Evolutionary conservation across 1,140 invertebrate species (phyloP), one percentile per base, ranked within the genome.

Genomic region (Chelonus insularis): DNA sequence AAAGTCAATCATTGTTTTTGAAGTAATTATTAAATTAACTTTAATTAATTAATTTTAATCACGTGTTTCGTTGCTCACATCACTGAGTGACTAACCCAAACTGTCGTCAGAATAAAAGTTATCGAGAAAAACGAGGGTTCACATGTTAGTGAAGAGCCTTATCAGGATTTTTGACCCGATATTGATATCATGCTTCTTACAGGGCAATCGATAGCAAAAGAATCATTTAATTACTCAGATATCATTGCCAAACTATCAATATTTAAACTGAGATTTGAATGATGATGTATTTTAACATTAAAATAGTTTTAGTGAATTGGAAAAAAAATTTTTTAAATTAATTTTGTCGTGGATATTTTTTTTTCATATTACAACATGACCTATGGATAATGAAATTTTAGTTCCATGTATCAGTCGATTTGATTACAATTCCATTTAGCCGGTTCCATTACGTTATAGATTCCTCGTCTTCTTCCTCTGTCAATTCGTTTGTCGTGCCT

Each of bases 391-490:
- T 59, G 37, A 59, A 43, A 51, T 29, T 16, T 7, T 34, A 43
- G 48, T 54, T 56, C 20, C 37, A 34, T 51, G 32, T 48, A 52
- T 64, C 57, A 41, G 39, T 37, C 41, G 34, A 64, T 64, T 60
- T 39, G 34, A 60, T 64, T 61, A 64, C 45, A 61, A 61, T 57
- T 43, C 54, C 62, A 64, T 64, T 64, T 51, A 20, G 56, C 23
- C 16, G 23, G 58, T 50, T 63, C 23, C 37, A 59, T 58, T 58
- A 48, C 62, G 48, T 36, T 18, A 47, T 51, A 21, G 37, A 58
- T 43, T 59, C 12, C 18, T 59, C 57, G 25, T 59, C 29, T 18
- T 36, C 29, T 50, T 34, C 32, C 57, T 59, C 57, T 45, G 43
- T 34, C 34, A 8, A 23, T 25, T 50, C 36, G 57, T 59, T 59